Evolutionary conservation across 2,797 vertebrate species (phyloP), one percentile per base, ranked within the genome.

Genomic region (Micrastur ruficollis): DNA sequence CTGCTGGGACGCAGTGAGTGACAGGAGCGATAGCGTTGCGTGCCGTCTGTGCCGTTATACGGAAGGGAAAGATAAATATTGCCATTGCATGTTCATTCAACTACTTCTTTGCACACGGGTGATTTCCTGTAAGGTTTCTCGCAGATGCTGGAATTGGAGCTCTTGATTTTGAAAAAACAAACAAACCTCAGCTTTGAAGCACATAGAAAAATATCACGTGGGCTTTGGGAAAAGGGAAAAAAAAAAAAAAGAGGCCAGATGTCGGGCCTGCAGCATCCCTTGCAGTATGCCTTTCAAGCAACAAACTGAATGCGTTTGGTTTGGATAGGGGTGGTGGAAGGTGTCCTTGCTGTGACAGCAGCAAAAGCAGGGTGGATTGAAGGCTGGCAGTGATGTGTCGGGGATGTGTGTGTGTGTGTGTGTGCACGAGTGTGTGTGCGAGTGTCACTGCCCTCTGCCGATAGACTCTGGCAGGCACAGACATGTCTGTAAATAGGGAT

Each of bases 391-490:
- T 2, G 62, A 13, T n/a, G 58, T 14, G 31, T 5, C 8, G 32
- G 62, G 55, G 9, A 11, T 31, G 27, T 16, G 44, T 25, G 21
- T 31, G 55, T 36, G 52, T 12, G 55, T 14, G 49, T 14, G 26
- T 9, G 14, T 8, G 8, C 23, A 27, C 20, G 61, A 2, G 9
- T 8, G 72, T 14, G 81, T 8, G 42, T 16, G 59, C 53, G 92
- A 31, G 53, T 66, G 93, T 86, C 82, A 5, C 70, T 93, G 96
- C 94, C 97, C 96, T 97, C 97, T 97, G 90, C 95, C 32, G 96
- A 94, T 72, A 6, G 71, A 61, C 72, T 49, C 31, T 12, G 55
- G 86, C 81, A 89, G 90, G 36, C 72, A 52, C 84, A n/a, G 2
- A 3, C 10, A 5, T 6, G 34, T 0, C 78, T 34, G n/a, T 1